Evolutionary conservation across 2,888 invertebrate genomes (phyloP).

Genomic region (Malthinus seriepunctatus): DNA sequence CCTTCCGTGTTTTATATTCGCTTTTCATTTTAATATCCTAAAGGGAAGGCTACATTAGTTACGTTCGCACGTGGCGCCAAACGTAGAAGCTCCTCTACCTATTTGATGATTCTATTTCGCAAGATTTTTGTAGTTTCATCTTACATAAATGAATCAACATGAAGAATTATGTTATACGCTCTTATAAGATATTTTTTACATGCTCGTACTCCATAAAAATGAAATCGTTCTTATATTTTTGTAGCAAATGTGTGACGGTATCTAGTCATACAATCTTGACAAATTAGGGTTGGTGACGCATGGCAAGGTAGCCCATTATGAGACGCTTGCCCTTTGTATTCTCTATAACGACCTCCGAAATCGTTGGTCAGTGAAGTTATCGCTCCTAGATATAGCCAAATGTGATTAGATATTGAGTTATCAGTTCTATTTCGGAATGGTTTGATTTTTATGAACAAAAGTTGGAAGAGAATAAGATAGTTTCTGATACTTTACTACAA

Average conservation of each 20-base stretch:
- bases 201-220: constrained; percentile 5
- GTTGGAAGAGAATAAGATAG: constrained; percentile 38
- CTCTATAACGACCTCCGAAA: constrained; percentile 31
- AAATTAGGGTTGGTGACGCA: constrained; percentile 10
- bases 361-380: constrained; percentile 35
- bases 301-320: constrained; percentile 30
- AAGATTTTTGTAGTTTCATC: not conserved
- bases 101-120: constrained; percentile 22
- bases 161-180: not conserved
- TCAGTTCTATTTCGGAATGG: constrained; percentile 43
- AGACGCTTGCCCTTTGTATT: constrained; percentile 30
- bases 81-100: constrained; percentile 22
- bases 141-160: no score
- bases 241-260: constrained; percentile 6
- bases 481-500: constrained; percentile 33
- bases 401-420: constrained; percentile 43
- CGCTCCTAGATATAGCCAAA: constrained; percentile 37
- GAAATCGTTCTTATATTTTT: constrained; percentile 14
- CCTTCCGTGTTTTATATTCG: constrained; percentile 35
- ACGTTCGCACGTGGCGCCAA: constrained; percentile 29
- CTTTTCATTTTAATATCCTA: constrained; percentile 24
- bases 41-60: constrained; percentile 25
- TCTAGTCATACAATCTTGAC: constrained; percentile 12
- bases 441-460: constrained; percentile 48
- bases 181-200: constrained; percentile 1